These are phyloP conservation scores for Neoniphon sammara DNA, from an alignment of 2,797 vertebrate genomes.

Conservation along the genomic window DNA sequence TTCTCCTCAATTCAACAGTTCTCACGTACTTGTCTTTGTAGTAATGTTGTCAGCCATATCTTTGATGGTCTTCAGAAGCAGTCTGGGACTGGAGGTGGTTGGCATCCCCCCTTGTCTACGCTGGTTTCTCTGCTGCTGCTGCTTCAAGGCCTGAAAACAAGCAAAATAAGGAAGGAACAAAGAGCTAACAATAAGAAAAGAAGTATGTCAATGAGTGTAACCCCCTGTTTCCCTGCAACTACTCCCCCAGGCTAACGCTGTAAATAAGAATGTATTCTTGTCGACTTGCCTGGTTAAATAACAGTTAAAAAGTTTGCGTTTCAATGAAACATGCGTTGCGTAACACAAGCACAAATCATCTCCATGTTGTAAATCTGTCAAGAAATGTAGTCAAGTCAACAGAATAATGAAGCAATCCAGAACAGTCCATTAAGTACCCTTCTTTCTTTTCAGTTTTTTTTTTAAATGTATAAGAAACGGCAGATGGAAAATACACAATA, in stretches of 20 bases:
- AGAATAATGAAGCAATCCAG: constrained; percentile 19
- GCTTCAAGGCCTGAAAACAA: constrained; percentile 90
- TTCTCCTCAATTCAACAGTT: constrained; percentile 5
- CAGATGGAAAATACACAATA: constrained; percentile 15
- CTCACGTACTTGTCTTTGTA: constrained; percentile 75
- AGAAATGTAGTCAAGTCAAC: constrained; percentile 33
- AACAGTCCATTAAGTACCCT: not conserved
- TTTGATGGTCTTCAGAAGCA: constrained; percentile 91
- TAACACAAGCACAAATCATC: constrained; percentile 54
- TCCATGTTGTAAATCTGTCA: constrained; percentile 34
- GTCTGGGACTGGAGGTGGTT: constrained; percentile 85
- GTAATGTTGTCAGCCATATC: constrained; percentile 81
- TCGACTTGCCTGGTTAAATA: constrained; percentile 59
- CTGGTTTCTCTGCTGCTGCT: constrained; percentile 92
- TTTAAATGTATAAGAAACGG: constrained; percentile 6
- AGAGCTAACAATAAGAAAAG: constrained; percentile 38
- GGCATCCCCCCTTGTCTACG: constrained; percentile 89
- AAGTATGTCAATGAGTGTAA: constrained; percentile 28
- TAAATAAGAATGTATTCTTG: constrained; percentile 12
- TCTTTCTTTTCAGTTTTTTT: constrained; percentile 22
- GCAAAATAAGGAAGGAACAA: constrained; percentile 37
- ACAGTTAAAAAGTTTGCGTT: constrained; percentile 50
- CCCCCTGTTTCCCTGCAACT: constrained; percentile 37
- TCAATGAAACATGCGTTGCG: constrained; percentile 48
- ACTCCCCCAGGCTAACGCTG: constrained; percentile 24